Base-by-base conservation (phyloP, 2,797 vertebrate species). In the Vireo griseus region DNA sequence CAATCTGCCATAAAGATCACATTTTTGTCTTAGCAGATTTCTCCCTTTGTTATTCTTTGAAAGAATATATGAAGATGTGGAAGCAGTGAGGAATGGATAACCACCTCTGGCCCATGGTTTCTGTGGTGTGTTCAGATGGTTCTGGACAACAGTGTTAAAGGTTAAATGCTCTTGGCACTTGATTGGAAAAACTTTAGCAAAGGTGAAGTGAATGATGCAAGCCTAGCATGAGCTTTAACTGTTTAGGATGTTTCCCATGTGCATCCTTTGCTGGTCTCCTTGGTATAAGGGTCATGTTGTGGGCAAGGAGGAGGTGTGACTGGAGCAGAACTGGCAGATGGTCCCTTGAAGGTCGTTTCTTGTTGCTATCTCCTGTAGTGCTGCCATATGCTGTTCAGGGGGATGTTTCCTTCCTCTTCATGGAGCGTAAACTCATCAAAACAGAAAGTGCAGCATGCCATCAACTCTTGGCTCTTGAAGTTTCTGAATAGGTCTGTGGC, bases 291-390 rank as follows among this genome's bases (percentile, higher is more conserved):
- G 96, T 96, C 96, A 94, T 95, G 94, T 88, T 92, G 85, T 91
- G 96, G 96, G 90, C 96, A 96, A 96, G 92, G 87, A 96, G 92
- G 95, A 96, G 87, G 81, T 95, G 85, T 80, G 92, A 96, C 90
- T 96, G 85, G 94, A 95, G 91, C 87, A 94, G 95, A 96, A 85
- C 91, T 96, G 96, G 96, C 95, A 96, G 95, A 96, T 96, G 96
- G 95, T 95, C 94, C 92, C 91, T 86, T 96, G 96, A 96, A 96
- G 96, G 96, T 96, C 94, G 11, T 96, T 96, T 91, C 91, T 95
- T 94, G 84, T 95, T 96, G 92, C 94, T 92, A 8, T 96, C 92
- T 96, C 96, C 96, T 96, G 95, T 96, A 95, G 95, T 92, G 95
- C 84, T 95, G 85, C 96, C 96, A 96, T 96, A 96, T 96, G 96